These are phyloP conservation scores for Ophraella communa DNA, from an alignment of 2,888 invertebrate genomes.

Conservation along the genomic window DNA sequence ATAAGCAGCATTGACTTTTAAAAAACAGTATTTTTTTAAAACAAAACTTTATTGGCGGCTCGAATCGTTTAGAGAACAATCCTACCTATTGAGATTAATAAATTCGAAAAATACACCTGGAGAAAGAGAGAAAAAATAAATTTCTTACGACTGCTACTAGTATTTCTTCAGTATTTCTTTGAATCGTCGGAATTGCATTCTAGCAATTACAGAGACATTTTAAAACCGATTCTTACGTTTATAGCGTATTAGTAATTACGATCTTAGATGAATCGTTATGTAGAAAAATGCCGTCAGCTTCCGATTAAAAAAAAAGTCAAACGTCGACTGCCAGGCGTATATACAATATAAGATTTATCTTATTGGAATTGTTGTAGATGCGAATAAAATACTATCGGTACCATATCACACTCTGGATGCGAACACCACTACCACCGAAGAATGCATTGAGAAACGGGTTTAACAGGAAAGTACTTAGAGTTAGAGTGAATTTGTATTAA, in stretches of 20 bases:
- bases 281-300: conserved; percentile 34
- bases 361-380: conserved; percentile 33
- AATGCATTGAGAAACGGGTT: conserved; percentile 42
- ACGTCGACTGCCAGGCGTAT: conserved; percentile 28
- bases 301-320: conserved; percentile 29
- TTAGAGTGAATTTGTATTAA: not conserved
- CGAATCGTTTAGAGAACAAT: too few species aligned
- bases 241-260: conserved; percentile 19
- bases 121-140: not conserved
- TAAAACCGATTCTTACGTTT: conserved; percentile 6
- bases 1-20: too few species aligned
- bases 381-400: conserved; percentile 38
- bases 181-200: not conserved
- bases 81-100: too few species aligned
- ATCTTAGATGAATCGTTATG: conserved; percentile 27
- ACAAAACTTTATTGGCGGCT: too few species aligned
- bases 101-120: not conserved
- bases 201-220: conserved; percentile 3
- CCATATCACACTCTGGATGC: conserved; percentile 38
- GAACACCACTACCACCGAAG: conserved; percentile 30
- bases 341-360: conserved; percentile 38
- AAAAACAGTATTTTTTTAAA: too few species aligned
- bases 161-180: not conserved
- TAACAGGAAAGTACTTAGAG: conserved; percentile 19
- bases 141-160: not conserved